These are phyloP conservation scores for Alethe castanea DNA, from an alignment of 2,113 vertebrate genomes.

Conservation along the genomic window DNA sequence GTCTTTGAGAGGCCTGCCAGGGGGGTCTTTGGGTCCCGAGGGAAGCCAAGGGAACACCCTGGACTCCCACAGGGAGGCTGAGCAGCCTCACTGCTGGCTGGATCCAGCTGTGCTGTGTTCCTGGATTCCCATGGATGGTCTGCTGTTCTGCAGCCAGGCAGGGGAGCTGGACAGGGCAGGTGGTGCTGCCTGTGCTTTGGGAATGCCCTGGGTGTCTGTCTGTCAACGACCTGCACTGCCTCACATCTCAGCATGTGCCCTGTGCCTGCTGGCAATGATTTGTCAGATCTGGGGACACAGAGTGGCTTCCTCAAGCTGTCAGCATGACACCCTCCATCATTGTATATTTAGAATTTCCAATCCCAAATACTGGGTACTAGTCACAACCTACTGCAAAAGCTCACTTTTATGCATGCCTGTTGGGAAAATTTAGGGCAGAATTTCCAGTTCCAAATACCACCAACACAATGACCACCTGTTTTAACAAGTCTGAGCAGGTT, in stretches of 20 bases:
- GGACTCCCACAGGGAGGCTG: not conserved
- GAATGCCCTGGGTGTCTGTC: not conserved
- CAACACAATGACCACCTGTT: not conserved
- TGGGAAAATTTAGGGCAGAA: not conserved
- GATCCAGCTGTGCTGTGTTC: not conserved
- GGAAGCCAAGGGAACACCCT: too few species aligned
- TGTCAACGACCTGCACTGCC: accelerated
- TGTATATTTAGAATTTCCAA: not conserved
- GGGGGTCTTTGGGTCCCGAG: too few species aligned
- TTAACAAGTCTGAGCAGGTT: not conserved
- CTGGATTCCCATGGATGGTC: accelerated
- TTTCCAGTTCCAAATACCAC: not conserved
- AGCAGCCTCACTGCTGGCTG: not conserved
- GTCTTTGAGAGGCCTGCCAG: too few species aligned
- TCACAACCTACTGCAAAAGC: too few species aligned
- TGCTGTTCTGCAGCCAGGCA: not conserved
- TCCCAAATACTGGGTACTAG: too few species aligned
- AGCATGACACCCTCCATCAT: not conserved
- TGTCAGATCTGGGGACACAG: not conserved
- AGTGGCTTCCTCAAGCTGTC: not conserved
- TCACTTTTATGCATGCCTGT: too few species aligned
- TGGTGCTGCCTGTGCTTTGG: not conserved
- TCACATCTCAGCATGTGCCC: not conserved
- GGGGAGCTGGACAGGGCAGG: not conserved
- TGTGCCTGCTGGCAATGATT: not conserved